phyloP scores from a whole-genome alignment of 2,888 invertebrate genomes.

The Aphidius colemani region DNA sequence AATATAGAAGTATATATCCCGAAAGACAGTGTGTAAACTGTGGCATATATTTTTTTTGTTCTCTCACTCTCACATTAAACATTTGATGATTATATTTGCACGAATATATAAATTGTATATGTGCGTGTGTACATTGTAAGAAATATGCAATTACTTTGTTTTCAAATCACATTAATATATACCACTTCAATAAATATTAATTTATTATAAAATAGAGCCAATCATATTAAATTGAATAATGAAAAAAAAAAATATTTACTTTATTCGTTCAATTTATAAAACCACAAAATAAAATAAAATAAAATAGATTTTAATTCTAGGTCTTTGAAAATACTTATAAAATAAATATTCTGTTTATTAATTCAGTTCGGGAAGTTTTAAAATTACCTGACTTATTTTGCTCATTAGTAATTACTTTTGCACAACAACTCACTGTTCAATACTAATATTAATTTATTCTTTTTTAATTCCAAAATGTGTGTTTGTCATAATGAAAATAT shows the following conservation, averaged over 20 bases:
- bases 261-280: constrained; percentile 10
- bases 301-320: neutral
- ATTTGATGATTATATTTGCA: neutral
- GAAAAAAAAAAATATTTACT: constrained; percentile 2
- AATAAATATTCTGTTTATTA: neutral
- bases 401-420: neutral
- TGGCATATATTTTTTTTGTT: too few species aligned
- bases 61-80: too few species aligned
- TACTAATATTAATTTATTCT: neutral
- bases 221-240: neutral
- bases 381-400: too few species aligned
- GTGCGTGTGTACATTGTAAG: constrained; percentile 12
- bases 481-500: neutral
- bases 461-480: neutral
- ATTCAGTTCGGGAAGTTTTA: too few species aligned
- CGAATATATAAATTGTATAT: neutral
- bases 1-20: too few species aligned
- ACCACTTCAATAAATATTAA: too few species aligned
- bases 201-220: too few species aligned
- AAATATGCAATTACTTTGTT: neutral
- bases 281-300: neutral
- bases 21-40: constrained; percentile 5
- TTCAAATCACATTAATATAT: too few species aligned
- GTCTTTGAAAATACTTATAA: neutral
- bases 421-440: neutral